Conservation (phyloP, 2,113 vertebrate species). For the Paralichthys olivaceus region DNA sequence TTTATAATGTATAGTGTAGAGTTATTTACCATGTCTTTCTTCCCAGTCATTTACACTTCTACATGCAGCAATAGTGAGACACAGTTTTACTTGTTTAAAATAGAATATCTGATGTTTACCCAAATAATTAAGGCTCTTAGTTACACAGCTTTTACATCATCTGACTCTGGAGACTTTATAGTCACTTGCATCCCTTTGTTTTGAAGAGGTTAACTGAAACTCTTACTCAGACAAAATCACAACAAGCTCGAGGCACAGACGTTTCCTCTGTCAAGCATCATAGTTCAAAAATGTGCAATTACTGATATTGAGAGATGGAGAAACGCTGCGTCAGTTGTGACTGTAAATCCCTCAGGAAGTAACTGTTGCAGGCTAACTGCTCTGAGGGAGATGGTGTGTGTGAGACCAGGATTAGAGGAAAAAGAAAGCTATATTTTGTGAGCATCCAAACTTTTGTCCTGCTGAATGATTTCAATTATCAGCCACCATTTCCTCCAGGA, state of each 20-base stretch:
- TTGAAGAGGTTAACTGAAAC: not conserved
- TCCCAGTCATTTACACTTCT: constrained; percentile 5
- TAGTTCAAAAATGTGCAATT: not conserved
- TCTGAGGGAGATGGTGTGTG: not conserved
- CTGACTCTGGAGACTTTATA: not conserved
- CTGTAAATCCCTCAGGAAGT: not conserved
- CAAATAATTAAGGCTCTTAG: not conserved
- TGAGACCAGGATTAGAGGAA: not conserved
- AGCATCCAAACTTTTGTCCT: not conserved
- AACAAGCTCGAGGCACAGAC: not conserved
- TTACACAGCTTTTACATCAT: too few species aligned
- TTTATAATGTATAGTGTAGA: too few species aligned
- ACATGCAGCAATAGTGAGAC: constrained; percentile 3
- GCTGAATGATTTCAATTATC: too few species aligned
- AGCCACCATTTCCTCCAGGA: too few species aligned
- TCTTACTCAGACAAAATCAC: too few species aligned
- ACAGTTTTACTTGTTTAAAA: too few species aligned
- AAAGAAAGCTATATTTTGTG: not conserved
- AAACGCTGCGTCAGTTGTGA: not conserved
- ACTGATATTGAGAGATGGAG: not conserved
- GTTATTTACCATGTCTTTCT: too few species aligned
- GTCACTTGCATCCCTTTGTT: not conserved
- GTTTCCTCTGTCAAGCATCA: not conserved
- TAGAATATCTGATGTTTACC: not conserved
- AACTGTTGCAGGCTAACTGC: not conserved